Evolutionary conservation across 1,140 invertebrate genomes (phyloP).

Genomic region (Bathynomus jamesi): DNA sequence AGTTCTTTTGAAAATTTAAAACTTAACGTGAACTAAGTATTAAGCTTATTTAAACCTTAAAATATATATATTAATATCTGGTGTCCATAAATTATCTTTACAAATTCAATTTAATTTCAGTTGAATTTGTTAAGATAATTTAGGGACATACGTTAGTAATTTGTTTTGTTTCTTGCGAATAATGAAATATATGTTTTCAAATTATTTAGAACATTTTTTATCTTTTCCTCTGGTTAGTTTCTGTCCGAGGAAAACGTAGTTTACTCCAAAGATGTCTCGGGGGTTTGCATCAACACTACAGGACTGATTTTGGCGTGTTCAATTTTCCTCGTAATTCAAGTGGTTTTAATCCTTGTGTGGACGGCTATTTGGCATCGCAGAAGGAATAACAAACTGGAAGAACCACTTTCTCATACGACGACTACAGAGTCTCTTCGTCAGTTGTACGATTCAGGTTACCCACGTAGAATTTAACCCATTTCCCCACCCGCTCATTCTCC

Average conservation of each 20-base stretch:
- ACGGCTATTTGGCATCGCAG: constrained; percentile 72
- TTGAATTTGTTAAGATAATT: no score
- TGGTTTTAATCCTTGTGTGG: constrained; percentile 72
- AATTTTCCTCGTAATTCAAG: constrained; percentile 69
- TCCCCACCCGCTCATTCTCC: neutral
- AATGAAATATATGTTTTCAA: no score
- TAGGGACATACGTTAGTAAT: no score
- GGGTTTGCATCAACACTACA: constrained; percentile 64
- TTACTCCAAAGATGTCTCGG: constrained; percentile 39
- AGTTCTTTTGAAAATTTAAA: no score
- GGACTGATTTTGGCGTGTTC: constrained; percentile 72
- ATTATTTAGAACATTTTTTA: no score
- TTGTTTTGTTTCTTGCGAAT: no score
- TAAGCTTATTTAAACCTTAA: no score
- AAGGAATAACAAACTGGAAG: constrained; percentile 51
- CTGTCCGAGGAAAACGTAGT: constrained; percentile 22
- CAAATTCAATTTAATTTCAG: no score
- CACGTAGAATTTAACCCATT: constrained; percentile 61
- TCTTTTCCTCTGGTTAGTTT: neutral
- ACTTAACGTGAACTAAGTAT: no score
- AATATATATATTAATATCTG: no score
- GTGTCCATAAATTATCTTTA: no score
- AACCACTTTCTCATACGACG: constrained; percentile 51
- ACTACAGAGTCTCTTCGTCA: constrained; percentile 68
- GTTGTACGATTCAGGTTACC: constrained; percentile 73